Evolutionary conservation across 2,888 invertebrate species (phyloP).

Genomic region (Tortrix viridana): DNA sequence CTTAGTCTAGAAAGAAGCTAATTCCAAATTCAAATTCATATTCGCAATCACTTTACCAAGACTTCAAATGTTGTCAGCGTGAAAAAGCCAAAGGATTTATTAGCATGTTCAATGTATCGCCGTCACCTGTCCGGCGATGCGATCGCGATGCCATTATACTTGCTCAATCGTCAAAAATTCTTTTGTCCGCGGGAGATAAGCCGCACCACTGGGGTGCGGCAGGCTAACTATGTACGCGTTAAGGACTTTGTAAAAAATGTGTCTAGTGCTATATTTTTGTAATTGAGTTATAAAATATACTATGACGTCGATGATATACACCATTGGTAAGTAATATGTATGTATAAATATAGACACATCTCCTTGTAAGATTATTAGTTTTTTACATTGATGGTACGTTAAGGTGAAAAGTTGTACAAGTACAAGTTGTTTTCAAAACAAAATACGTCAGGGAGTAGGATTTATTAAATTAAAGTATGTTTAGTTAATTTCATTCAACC

Average conservation of each 20-base stretch:
- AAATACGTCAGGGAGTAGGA: no score
- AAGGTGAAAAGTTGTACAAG: no score
- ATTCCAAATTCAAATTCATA: no score
- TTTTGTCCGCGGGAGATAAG: slow-evolving; percentile 71
- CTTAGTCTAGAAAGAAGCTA: no score
- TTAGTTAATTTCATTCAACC: no score
- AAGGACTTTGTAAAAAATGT: slow-evolving; percentile 14
- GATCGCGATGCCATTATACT: slow-evolving; percentile 71
- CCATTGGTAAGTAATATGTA: no score
- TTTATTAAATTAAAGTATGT: no score
- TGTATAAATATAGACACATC: no score
- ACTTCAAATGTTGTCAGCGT: not conserved
- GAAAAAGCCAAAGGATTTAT: slow-evolving; percentile 41
- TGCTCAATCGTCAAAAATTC: slow-evolving; percentile 77
- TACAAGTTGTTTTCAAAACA: no score
- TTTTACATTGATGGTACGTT: no score
- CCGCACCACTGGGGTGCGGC: slow-evolving; percentile 49
- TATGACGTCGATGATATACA: no score
- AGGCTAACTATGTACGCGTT: slow-evolving; percentile 18
- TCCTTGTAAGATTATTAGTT: no score
- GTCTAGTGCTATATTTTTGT: not conserved
- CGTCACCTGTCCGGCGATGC: slow-evolving; percentile 74
- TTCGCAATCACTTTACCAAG: not conserved
- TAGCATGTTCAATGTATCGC: slow-evolving; percentile 54
- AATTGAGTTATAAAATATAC: not conserved